These are phyloP conservation scores for Aproaerema taeniolella DNA, from an alignment of 2,888 invertebrate species.

Conservation along the genomic window DNA sequence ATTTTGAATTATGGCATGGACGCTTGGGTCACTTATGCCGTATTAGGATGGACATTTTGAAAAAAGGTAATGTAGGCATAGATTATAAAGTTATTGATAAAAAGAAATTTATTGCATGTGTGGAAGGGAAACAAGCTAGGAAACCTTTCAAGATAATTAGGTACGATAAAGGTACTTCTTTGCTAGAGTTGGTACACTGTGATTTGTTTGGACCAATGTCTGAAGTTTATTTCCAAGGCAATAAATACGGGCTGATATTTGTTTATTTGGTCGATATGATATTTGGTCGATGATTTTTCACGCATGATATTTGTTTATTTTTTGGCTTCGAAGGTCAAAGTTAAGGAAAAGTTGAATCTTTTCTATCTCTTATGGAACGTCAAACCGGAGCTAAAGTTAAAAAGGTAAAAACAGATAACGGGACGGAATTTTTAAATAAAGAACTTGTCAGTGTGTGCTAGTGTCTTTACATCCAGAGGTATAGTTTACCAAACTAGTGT, in stretches of 20 bases:
- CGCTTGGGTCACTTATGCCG: not conserved
- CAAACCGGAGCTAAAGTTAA: not conserved
- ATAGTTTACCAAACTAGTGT: not conserved
- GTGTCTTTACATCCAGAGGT: not conserved
- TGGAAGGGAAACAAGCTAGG: slow-evolving; percentile 5
- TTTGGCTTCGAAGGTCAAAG: not conserved
- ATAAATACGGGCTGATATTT: slow-evolving; percentile 7
- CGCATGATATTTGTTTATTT: not conserved
- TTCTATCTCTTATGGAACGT: too few relatives aligned
- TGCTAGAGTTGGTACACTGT: slow-evolving; percentile 6
- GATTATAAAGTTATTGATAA: not conserved
- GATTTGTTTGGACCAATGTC: slow-evolving; percentile 13
- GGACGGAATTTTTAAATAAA: not conserved
- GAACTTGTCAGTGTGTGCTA: too few relatives aligned
- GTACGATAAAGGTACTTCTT: not conserved
- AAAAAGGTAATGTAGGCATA: not conserved
- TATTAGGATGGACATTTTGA: too few relatives aligned
- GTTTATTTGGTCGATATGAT: too few relatives aligned
- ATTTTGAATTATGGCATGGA: not conserved
- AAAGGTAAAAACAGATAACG: not conserved
- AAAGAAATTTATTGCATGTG: slow-evolving; percentile 4
- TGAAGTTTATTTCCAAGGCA: not conserved
- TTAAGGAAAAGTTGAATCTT: too few relatives aligned
- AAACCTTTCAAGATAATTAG: slow-evolving; percentile 1
- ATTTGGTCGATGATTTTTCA: not conserved